Conservation (phyloP, 2,797 vertebrate species). For the Hirundo rustica region DNA sequence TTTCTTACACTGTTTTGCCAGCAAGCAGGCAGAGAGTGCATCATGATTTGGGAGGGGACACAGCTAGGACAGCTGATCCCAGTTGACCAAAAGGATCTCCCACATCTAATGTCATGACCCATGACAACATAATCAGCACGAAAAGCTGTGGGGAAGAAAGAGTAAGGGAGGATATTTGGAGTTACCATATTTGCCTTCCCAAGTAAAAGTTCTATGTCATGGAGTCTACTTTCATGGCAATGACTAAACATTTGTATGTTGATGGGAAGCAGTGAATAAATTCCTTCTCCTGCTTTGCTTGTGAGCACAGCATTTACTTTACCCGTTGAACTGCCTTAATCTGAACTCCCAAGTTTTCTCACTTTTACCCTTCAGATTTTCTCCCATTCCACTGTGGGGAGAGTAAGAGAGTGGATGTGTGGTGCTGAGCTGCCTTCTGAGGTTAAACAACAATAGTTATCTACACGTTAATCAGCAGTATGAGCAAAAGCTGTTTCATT, state of each 20-base stretch:
- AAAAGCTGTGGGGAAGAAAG: neutral
- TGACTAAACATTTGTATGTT: neutral
- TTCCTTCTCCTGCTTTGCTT: neutral
- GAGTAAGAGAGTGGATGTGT: neutral
- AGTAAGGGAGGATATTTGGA: neutral
- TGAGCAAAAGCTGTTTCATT: neutral
- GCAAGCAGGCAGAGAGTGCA: fast-evolving
- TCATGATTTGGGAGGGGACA: neutral
- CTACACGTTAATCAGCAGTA: neutral
- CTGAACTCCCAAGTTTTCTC: neutral
- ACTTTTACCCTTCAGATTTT: neutral
- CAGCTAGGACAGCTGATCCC: neutral
- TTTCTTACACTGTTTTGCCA: fast-evolving
- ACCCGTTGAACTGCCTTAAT: neutral
- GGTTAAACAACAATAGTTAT: neutral
- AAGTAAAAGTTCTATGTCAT: fast-evolving
- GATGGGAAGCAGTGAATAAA: neutral
- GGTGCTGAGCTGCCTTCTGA: neutral
- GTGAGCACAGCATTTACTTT: neutral
- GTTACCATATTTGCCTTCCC: neutral
- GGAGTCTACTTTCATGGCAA: neutral
- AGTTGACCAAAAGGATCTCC: neutral
- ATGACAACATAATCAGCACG: neutral
- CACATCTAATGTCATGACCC: neutral
- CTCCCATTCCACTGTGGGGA: fast-evolving